A percentile compares a stretch with the other conserved stretches of the same genome.
Evolutionary conservation across 2,797 vertebrate species (phyloP).

Genomic region (Channallabes apus): DNA sequence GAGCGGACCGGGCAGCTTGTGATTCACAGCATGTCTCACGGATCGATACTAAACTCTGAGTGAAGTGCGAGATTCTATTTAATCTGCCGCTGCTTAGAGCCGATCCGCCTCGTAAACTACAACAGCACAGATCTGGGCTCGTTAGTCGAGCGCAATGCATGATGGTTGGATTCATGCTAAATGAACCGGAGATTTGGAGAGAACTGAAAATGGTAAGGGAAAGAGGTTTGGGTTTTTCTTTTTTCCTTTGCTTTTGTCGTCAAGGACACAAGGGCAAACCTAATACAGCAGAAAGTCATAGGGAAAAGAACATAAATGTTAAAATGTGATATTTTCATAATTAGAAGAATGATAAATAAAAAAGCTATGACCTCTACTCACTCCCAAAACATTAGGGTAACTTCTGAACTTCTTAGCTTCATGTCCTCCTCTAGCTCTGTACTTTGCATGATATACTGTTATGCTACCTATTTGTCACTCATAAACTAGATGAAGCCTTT

Average conservation of each 20-base stretch:
- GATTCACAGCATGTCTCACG: not conserved
- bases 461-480: not conserved
- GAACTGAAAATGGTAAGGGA: not conserved
- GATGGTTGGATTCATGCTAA: not conserved
- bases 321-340: not conserved
- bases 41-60: conserved; percentile 10
- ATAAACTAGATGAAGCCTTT: too few species aligned
- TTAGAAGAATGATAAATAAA: not conserved
- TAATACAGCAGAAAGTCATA: not conserved
- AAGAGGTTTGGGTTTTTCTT: not conserved
- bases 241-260: not conserved
- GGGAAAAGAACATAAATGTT: not conserved
- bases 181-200: not conserved
- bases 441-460: not conserved
- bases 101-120: not conserved
- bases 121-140: not conserved
- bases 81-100: not conserved
- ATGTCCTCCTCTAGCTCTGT: not conserved
- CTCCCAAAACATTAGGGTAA: not conserved
- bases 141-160: not conserved
- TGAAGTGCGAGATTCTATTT: not conserved
- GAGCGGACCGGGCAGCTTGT: not conserved
- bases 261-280: not conserved
- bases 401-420: not conserved
- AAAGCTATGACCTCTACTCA: not conserved